phyloP scores from a whole-genome alignment of 2,113 vertebrate genomes.

The Semnornis frantzii region DNA sequence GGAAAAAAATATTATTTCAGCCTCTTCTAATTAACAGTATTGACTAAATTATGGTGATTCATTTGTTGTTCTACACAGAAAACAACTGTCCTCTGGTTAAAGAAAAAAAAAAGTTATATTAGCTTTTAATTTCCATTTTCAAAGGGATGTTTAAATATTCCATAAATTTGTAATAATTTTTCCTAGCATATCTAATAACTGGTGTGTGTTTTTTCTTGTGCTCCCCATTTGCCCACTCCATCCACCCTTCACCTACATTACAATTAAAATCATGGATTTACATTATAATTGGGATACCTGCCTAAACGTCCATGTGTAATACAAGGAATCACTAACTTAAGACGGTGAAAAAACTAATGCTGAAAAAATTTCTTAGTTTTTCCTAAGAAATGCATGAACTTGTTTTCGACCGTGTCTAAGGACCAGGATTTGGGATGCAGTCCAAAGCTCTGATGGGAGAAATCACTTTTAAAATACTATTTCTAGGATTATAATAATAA shows the following conservation, averaged over 20 bases:
- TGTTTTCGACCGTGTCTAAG: neutral
- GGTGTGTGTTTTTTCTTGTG: neutral
- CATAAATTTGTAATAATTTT: neutral
- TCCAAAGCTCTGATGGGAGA: neutral
- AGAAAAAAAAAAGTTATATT: neutral
- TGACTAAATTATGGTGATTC: neutral
- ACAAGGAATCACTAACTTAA: neutral
- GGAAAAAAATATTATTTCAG: neutral
- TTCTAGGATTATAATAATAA: neutral
- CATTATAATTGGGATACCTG: neutral
- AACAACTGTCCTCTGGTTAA: neutral
- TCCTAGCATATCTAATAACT: neutral
- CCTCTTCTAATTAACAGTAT: neutral
- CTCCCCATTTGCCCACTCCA: neutral
- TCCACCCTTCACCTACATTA: neutral
- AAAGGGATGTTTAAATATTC: conserved; percentile 3
- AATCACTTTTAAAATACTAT: neutral
- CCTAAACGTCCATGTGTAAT: neutral
- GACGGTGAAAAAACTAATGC: neutral
- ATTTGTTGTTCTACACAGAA: neutral
- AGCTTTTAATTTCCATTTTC: conserved; percentile 19
- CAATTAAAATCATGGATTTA: neutral
- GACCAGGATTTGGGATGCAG: neutral
- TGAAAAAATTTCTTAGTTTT: neutral
- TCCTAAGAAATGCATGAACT: neutral